These are phyloP conservation scores for Streptopelia turtur DNA, from an alignment of 2,797 vertebrate genomes.

Conservation along the genomic window DNA sequence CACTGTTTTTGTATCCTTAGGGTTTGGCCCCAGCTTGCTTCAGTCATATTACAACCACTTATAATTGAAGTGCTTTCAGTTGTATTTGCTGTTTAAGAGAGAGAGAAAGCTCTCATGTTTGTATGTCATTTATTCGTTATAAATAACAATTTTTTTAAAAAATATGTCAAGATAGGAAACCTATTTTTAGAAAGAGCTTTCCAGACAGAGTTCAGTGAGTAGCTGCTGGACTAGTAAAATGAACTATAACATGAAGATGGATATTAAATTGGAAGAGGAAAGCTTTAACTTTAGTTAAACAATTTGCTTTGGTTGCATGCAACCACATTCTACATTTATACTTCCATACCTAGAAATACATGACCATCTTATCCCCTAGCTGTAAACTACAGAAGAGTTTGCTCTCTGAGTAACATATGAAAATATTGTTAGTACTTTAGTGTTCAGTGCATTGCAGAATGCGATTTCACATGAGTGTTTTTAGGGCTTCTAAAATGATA, in stretches of 20 bases:
- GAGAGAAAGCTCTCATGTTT: background rate
- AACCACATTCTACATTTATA: background rate
- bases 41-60: background rate
- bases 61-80: background rate
- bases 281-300: background rate
- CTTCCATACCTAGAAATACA: background rate
- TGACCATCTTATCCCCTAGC: background rate
- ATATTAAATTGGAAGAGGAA: background rate
- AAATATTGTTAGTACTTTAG: background rate
- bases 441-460: background rate
- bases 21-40: background rate
- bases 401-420: background rate
- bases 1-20: background rate
- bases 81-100: background rate
- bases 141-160: too few species aligned
- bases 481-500: background rate
- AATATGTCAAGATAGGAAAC: background rate
- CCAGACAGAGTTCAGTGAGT: background rate
- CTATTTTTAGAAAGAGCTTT: background rate
- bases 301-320: background rate
- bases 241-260: background rate
- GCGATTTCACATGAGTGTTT: constrained; percentile 1
- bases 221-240: background rate
- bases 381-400: background rate
- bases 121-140: background rate